Evolutionary conservation across 2,888 invertebrate genomes (phyloP).

Genomic region (Calameuta pallipes): DNA sequence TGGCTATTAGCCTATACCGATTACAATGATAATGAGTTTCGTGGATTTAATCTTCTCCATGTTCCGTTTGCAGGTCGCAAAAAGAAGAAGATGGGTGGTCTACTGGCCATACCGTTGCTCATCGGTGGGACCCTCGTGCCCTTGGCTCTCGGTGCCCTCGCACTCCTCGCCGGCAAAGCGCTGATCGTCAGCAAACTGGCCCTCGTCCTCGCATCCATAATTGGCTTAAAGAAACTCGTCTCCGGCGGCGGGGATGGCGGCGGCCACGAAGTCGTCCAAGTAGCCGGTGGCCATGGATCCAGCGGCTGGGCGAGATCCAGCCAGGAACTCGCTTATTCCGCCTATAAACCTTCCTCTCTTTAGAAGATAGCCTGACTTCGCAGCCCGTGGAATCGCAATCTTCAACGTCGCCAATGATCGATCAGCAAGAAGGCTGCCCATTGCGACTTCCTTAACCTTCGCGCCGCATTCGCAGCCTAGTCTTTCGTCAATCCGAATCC

Average conservation of each 20-base stretch:
- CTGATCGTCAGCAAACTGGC: constrained; percentile 87
- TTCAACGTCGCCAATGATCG: no score
- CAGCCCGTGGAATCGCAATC: background rate
- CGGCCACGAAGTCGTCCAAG: constrained; percentile 74
- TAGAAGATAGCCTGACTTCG: background rate
- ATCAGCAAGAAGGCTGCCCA: no score
- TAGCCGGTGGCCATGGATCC: constrained; percentile 73
- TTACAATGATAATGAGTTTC: no score
- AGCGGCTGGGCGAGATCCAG: constrained; percentile 81
- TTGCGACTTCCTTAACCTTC: no score
- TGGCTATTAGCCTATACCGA: no score
- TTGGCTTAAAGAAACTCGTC: constrained; percentile 85
- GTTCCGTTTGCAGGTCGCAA: constrained; percentile 68
- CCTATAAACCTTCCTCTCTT: constrained; percentile 67
- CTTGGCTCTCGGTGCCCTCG: constrained; percentile 83
- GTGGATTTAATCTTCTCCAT: no score
- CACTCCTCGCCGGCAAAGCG: constrained; percentile 86
- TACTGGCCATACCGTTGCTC: constrained; percentile 82
- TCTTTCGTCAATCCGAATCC: no score
- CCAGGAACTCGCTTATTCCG: constrained; percentile 74
- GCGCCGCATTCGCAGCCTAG: no score
- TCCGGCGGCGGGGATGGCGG: constrained; percentile 72
- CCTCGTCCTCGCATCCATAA: constrained; percentile 83
- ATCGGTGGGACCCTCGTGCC: constrained; percentile 86
- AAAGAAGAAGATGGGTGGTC: constrained; percentile 79